Evolutionary conservation across 2,113 vertebrate genomes (phyloP).

Genomic region (Clarias magur): DNA sequence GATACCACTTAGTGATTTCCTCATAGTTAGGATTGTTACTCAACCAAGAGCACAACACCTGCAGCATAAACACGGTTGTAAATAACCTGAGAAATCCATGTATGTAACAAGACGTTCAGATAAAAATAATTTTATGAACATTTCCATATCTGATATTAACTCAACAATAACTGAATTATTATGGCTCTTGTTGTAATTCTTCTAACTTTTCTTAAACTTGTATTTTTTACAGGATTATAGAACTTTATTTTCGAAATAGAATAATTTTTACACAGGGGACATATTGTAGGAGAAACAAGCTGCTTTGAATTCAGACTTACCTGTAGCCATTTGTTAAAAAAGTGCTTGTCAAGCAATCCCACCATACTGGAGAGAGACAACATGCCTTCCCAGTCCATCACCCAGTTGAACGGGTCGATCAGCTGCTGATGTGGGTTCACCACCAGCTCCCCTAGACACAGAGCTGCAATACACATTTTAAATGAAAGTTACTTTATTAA

Average conservation of each 20-base stretch:
- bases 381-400: conserved; percentile 98
- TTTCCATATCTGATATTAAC: background rate
- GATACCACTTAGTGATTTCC: conserved; percentile 98
- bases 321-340: conserved; percentile 98
- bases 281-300: background rate
- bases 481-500: background rate
- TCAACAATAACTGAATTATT: background rate
- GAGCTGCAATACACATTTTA: conserved; percentile 67
- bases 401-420: conserved; percentile 96
- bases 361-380: conserved; percentile 91
- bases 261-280: background rate
- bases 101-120: background rate
- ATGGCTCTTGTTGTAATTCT: background rate
- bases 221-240: background rate
- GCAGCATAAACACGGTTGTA: conserved; percentile 8
- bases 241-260: background rate
- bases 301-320: conserved; percentile 63
- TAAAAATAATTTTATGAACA: background rate
- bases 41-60: conserved; percentile 97
- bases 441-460: conserved; percentile 89
- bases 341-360: conserved; percentile 92
- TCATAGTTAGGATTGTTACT: conserved; percentile 97
- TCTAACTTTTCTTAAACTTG: background rate
- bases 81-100: background rate
- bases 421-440: conserved; percentile 98